Base-by-base conservation (phyloP, 2,888 invertebrate species). In the Mesopsocus fuscifrons region DNA sequence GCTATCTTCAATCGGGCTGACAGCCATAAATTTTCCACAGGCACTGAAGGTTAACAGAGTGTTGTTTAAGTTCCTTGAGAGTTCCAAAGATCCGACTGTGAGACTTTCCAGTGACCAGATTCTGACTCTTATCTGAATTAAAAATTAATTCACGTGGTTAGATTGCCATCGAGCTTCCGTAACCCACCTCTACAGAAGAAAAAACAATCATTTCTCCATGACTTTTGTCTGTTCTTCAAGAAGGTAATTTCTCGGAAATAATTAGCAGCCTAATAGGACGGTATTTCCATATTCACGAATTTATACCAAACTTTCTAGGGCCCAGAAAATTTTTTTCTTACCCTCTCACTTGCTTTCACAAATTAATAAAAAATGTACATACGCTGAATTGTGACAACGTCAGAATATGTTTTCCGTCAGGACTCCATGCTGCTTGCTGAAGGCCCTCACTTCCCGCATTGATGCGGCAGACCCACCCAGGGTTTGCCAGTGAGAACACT, bases 381-480 rank as follows among this genome's bases (percentile, higher is more conserved):
- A 18, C 6, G 21, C 21, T 38, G n/a, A 38, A 18, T 38, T 15
- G 20, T 6, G 38, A 17, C 3, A 38, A 5, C 4, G 38, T 38
- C n/a, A 38, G 5, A 18, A 38, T 38, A 20, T 38, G 38, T 18
- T 20, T n/a, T 38, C 38, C 38, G 17, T 13, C 20, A 4, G 38
- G 38, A 6, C 17, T 18, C 38, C 38, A 38, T 6, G 5, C 20
- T 5, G 38, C 38, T 5, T 5, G 8, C 18, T 18, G 17, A 38
- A 38, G n/a, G 4, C 20, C 38, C 3, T 9, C 20, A 5, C 18
- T 21, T 15, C 20, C 38, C n/a, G 17, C 20, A 9, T 38, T 20
- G 11, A 38, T 38, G 3, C 5, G 15, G 20, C 38, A 38, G 8
- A 16, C 6, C 38, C 38, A 38, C 13, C 11, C 20, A 3, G 16